Conservation (phyloP, 2,888 invertebrate genomes). For the Pilophorus perplexus region DNA sequence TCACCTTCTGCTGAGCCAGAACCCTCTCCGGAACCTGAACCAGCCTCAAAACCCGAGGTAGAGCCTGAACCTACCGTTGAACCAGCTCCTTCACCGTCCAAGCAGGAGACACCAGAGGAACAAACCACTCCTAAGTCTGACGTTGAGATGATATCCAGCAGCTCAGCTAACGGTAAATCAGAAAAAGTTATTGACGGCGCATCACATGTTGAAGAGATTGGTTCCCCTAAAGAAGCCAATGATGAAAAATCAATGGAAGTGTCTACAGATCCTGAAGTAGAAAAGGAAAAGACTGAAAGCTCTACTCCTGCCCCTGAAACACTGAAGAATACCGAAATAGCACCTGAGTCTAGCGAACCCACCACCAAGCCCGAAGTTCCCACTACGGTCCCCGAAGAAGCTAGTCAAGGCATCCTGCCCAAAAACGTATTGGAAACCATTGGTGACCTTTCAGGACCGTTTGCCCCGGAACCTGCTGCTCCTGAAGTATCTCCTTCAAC, state of each 20-base stretch:
- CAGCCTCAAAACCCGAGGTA: constrained; percentile 47
- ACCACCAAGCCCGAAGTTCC: not conserved
- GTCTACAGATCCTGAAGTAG: not conserved
- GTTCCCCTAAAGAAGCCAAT: constrained; percentile 10
- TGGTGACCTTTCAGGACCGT: constrained; percentile 19
- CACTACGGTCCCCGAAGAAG: constrained; percentile 12
- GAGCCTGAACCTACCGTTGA: not conserved
- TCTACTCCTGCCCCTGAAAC: constrained; percentile 4
- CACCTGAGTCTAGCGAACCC: too few relatives aligned
- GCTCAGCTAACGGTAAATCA: not conserved
- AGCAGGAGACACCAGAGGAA: not conserved
- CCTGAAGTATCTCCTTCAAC: not conserved
- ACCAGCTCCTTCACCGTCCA: not conserved
- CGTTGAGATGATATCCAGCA: not conserved
- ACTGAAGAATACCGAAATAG: too few relatives aligned
- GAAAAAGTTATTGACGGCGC: constrained; percentile 5
- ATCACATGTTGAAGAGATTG: not conserved
- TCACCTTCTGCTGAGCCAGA: constrained; percentile 49
- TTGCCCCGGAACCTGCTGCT: constrained; percentile 13
- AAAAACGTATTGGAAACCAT: constrained; percentile 3
- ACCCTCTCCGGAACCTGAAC: constrained; percentile 41
- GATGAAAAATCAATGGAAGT: not conserved
- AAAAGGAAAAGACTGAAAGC: not conserved
- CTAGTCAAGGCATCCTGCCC: not conserved
- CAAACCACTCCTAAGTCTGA: too few relatives aligned